Base-by-base conservation (phyloP, 2,888 invertebrate genomes). In the Leuctra nigra region DNA sequence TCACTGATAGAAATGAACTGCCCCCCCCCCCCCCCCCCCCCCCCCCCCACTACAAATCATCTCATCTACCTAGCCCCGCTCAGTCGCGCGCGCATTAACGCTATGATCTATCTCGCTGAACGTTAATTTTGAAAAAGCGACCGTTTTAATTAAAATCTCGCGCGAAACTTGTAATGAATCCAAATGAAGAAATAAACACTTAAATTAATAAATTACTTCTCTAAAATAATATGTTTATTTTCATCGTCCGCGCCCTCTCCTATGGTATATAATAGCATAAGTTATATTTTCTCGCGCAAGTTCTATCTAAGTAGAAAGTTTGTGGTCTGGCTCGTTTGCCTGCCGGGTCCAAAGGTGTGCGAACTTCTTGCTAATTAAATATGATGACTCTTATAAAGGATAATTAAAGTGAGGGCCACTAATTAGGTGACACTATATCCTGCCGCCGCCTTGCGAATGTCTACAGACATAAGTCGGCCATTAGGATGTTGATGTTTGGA, bases 341-440 rank as follows among this genome's bases (percentile, higher is more conserved):
- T 18, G 16, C 9, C 2, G n/a, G 48, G 47, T 24, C 47, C 23
- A 13, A 25, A 48, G 20, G 35, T 35, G 18, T 9, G 50, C 6
- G 22, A 50, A 18, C 6, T 29, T 35, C 35, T n/a, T 16, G 16
- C 33, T 50, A 50, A 50, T 50, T 33, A 50, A 50, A 50, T 50
- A 22, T 50, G 33, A 50, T 33, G 50, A 50, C 50, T 50, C 35
- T 50, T 50, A 33, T 16, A 22, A 54, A 54, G 46, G 46, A 54
- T 46, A 54, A 54, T 54, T 54, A 46, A 54, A 54, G 33, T 25
- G 46, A 54, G 29, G 54, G 33, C 35, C 54, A 33, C 54, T 54
- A 54, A 54, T 54, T 46, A 46, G 35, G 41, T 46, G 23, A 23
- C 20, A 23, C 22, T 46, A 13, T 23, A 22, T 22, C n/a, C 23